A percentile compares a stretch with the other conserved stretches of the same genome.
phyloP scores from a whole-genome alignment of 2,888 invertebrate species.

The Eupsilia transversa region DNA sequence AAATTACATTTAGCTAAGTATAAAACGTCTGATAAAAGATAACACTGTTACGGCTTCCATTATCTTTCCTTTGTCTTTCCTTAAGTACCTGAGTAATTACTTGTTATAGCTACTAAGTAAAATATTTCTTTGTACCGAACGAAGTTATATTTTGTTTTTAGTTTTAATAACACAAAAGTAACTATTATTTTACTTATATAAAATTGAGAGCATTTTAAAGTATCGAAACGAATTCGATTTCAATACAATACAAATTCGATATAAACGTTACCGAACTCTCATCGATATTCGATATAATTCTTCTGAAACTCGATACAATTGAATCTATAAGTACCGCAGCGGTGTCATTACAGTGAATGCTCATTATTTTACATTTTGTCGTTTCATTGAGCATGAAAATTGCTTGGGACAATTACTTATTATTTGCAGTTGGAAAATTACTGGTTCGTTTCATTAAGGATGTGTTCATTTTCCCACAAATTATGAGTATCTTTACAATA shows the following conservation, averaged over 20 bases:
- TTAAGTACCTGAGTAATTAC: conserved; percentile 56
- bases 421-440: conserved; percentile 35
- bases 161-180: background rate
- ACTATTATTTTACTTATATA: background rate
- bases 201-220: background rate
- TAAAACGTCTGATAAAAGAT: conserved; percentile 61
- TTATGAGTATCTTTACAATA: background rate
- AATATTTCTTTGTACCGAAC: conserved; percentile 24
- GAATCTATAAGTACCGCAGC: conserved; percentile 28
- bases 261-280: conserved; percentile 3
- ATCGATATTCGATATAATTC: conserved; percentile 46
- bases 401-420: conserved; percentile 46
- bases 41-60: conserved; percentile 60
- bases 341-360: conserved; percentile 37
- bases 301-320: conserved; percentile 40
- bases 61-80: conserved; percentile 57
- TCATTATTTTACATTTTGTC: conserved; percentile 50
- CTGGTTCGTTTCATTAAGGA: background rate
- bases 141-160: conserved; percentile 5
- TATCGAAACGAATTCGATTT: conserved; percentile 2
- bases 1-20: conserved; percentile 53
- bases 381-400: conserved; percentile 42
- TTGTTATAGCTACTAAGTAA: conserved; percentile 47
- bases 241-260: background rate
- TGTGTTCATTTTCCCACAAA: background rate